phyloP scores from a whole-genome alignment of 2,888 invertebrate species.

The Xanthorhoe spadicearia region DNA sequence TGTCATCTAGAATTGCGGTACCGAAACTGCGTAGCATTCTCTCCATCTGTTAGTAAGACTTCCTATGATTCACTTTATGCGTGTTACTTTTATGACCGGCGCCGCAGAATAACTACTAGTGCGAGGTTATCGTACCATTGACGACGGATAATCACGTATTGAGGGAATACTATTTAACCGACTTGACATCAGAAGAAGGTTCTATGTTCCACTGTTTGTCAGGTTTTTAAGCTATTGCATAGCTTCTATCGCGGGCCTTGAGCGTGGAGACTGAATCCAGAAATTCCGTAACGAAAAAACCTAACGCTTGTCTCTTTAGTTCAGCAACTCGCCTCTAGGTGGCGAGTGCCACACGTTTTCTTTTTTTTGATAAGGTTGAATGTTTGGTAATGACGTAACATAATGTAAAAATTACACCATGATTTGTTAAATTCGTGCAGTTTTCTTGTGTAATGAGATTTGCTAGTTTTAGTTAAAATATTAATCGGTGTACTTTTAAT shows the following conservation, averaged over 20 bases:
- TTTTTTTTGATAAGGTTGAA: not conserved
- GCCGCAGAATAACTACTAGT: slow-evolving; percentile 13
- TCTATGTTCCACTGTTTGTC: too few relatives aligned
- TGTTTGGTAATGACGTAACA: not conserved
- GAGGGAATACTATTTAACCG: not conserved
- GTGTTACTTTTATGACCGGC: slow-evolving; percentile 54
- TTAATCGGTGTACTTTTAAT: not conserved
- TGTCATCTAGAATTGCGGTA: slow-evolving; percentile 7
- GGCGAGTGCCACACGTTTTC: too few relatives aligned
- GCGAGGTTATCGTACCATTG: slow-evolving; percentile 69
- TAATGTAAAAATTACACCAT: not conserved
- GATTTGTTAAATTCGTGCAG: not conserved
- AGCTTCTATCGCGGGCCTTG: too few relatives aligned
- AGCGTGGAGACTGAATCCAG: too few relatives aligned
- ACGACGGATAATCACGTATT: slow-evolving; percentile 59
- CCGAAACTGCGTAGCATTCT: slow-evolving; percentile 38
- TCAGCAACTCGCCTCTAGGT: too few relatives aligned
- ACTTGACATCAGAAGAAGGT: too few relatives aligned
- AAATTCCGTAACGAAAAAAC: too few relatives aligned
- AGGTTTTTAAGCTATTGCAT: too few relatives aligned
- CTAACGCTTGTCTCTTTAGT: too few relatives aligned
- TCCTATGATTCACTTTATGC: slow-evolving; percentile 66
- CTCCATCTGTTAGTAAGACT: slow-evolving; percentile 44
- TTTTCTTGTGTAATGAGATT: not conserved
- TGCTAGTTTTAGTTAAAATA: not conserved